phyloP scores from a whole-genome alignment of 2,888 invertebrate species.

The Leucophora obtusa region DNA sequence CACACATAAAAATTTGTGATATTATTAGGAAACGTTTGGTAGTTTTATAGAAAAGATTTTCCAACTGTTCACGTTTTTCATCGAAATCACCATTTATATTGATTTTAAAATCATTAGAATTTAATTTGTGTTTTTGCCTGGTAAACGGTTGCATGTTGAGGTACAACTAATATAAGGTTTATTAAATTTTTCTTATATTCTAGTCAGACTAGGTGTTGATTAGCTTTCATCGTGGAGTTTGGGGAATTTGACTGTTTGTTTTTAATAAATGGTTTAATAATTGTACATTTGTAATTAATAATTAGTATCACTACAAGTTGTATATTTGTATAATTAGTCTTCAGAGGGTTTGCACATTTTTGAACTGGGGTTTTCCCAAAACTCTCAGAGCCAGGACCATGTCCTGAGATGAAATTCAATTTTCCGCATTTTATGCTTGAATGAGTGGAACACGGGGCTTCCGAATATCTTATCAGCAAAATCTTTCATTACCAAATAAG shows the following conservation, averaged over 20 bases:
- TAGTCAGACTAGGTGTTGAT: slow-evolving; percentile 11
- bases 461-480: too few species aligned
- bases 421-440: too few species aligned
- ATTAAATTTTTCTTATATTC: too few species aligned
- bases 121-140: not conserved
- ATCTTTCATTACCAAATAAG: too few species aligned
- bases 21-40: slow-evolving; percentile 57
- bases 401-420: too few species aligned
- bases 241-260: slow-evolving; percentile 2
- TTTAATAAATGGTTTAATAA: slow-evolving; percentile 51
- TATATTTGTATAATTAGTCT: not conserved
- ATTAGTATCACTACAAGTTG: slow-evolving; percentile 22
- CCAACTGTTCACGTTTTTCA: slow-evolving; percentile 30
- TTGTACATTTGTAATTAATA: slow-evolving; percentile 47
- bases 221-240: not conserved
- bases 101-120: not conserved
- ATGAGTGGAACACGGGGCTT: too few species aligned
- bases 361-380: too few species aligned
- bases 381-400: too few species aligned
- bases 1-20: slow-evolving; percentile 64
- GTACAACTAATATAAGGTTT: not conserved
- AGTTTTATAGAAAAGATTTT: slow-evolving; percentile 59
- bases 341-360: too few species aligned
- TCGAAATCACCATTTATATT: not conserved
- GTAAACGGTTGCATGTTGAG: slow-evolving; percentile 25